phyloP scores from a whole-genome alignment of 2,113 vertebrate genomes.

The Hystrix cristata region DNA sequence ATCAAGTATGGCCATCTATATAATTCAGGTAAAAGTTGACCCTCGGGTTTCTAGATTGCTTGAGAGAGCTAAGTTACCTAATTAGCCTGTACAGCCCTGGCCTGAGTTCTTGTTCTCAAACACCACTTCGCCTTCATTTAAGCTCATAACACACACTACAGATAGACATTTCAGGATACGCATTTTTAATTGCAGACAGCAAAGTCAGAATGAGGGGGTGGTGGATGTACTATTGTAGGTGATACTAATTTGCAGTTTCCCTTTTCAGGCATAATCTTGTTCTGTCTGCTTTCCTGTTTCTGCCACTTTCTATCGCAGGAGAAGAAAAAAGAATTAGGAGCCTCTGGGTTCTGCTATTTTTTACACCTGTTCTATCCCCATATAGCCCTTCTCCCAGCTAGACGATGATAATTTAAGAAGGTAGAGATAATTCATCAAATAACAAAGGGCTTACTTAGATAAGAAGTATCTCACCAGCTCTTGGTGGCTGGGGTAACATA shows the following conservation, averaged over 20 bases:
- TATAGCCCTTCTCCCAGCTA: background rate
- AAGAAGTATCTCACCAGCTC: background rate
- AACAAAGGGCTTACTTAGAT: background rate
- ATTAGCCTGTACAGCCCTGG: background rate
- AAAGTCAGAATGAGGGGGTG: background rate
- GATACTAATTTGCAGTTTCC: slow-evolving; percentile 9
- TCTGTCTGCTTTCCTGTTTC: slow-evolving; percentile 9
- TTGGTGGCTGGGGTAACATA: background rate
- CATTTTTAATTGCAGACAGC: background rate
- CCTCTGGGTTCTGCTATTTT: background rate
- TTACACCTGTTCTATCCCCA: background rate
- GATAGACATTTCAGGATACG: background rate
- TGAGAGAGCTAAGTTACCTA: background rate
- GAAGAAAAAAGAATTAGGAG: background rate
- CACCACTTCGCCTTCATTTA: background rate
- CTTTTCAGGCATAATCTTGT: background rate
- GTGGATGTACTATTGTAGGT: background rate
- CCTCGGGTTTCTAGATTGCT: background rate
- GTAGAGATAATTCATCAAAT: background rate
- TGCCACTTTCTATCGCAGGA: background rate
- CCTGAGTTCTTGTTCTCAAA: background rate
- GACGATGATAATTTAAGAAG: background rate
- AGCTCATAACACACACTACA: background rate
- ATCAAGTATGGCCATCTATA: background rate
- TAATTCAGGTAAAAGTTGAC: slow-evolving; percentile 10